phyloP scores from a whole-genome alignment of 2,797 vertebrate species.

The Euthynnus affinis region DNA sequence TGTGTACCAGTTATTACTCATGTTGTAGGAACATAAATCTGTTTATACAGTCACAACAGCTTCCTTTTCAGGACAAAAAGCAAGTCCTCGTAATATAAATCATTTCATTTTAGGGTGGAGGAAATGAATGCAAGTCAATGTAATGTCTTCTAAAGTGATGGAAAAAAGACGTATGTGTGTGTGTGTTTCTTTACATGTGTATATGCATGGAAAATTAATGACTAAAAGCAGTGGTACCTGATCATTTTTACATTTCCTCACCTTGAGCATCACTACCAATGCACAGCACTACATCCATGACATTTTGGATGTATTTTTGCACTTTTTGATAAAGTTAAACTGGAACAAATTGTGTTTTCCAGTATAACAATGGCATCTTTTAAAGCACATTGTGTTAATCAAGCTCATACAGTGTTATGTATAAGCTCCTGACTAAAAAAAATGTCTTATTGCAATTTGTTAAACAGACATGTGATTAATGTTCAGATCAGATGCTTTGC shows the following conservation, averaged over 20 bases:
- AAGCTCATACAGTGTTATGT: constrained; percentile 35
- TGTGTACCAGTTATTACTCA: neutral
- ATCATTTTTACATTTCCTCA: neutral
- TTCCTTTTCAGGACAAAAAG: neutral
- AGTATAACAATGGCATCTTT: constrained; percentile 14
- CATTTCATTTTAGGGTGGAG: too few species aligned
- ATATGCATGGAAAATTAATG: neutral
- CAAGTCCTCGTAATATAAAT: neutral
- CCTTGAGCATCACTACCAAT: neutral
- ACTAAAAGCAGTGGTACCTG: neutral
- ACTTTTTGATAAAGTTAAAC: neutral
- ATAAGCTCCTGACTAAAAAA: constrained; percentile 31
- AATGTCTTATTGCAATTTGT: constrained; percentile 32
- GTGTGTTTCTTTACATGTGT: neutral
- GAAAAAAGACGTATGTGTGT: neutral
- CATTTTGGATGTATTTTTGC: neutral
- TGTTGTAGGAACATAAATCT: neutral
- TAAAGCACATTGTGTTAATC: constrained; percentile 25
- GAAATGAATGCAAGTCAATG: too few species aligned
- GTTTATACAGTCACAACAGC: neutral
- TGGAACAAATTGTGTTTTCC: constrained; percentile 16
- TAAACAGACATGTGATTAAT: constrained; percentile 38
- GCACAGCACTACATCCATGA: neutral
- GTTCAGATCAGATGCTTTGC: constrained; percentile 41
- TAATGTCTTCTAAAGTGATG: neutral